Percentiles rank a stretch among this genome's conserved stretches.
phyloP scores from a whole-genome alignment of 2,888 invertebrate species.

The Baronia brevicornis region DNA sequence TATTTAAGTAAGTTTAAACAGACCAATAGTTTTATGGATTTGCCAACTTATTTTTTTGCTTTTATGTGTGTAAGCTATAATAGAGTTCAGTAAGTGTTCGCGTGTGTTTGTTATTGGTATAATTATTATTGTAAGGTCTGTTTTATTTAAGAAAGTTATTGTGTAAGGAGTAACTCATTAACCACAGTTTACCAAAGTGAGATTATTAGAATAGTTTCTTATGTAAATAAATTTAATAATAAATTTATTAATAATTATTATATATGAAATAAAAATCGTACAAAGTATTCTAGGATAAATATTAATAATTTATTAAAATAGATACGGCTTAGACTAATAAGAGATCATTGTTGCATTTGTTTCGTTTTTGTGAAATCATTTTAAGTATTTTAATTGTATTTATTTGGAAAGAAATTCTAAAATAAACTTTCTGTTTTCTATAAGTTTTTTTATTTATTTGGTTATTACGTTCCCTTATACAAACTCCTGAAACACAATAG shows the following conservation, averaged over 20 bases:
- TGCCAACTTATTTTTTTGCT: no score
- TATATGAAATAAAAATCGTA: conserved; percentile 39
- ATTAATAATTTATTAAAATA: conserved; percentile 62
- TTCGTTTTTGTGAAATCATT: conserved; percentile 62
- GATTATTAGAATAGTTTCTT: conserved; percentile 63
- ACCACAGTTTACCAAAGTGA: conserved; percentile 78
- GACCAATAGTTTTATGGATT: no score
- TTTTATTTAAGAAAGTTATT: conserved; percentile 15
- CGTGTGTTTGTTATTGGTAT: conserved; percentile 12
- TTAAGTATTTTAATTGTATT: conserved; percentile 63
- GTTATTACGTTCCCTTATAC: no score
- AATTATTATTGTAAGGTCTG: conserved; percentile 14
- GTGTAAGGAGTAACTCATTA: conserved; percentile 43
- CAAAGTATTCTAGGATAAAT: conserved; percentile 60
- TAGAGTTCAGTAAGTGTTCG: no score
- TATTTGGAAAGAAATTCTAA: conserved; percentile 52
- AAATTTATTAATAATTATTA: conserved; percentile 16
- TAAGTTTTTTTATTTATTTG: conserved; percentile 23
- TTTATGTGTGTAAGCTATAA: no score
- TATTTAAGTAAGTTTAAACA: no score
- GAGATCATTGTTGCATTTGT: conserved; percentile 67
- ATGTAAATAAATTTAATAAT: conserved; percentile 44
- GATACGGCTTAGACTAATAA: conserved; percentile 33
- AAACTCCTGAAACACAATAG: no score
- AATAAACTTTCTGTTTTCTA: conserved; percentile 63